Conservation (phyloP, 2,797 vertebrate genomes). For the Anguilla anguilla region DNA sequence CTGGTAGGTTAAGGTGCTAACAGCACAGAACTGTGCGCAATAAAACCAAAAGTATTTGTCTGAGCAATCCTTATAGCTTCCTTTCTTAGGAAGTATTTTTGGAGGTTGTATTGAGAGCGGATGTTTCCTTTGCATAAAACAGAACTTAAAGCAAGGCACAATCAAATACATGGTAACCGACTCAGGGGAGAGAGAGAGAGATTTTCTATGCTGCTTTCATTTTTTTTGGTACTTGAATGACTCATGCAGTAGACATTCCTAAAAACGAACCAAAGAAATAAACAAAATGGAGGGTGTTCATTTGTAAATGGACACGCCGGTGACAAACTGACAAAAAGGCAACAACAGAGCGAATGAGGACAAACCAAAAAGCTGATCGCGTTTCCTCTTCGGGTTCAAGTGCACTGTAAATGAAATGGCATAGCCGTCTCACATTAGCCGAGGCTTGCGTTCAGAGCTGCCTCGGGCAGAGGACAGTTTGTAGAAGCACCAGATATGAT, state of each 20-base stretch:
- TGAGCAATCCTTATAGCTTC: background rate
- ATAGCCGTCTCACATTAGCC: background rate
- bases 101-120: background rate
- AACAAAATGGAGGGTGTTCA: conserved; percentile 11
- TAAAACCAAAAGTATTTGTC: background rate
- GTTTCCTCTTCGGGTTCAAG: background rate
- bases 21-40: background rate
- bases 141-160: background rate
- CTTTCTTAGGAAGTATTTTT: background rate
- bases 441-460: background rate
- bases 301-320: background rate
- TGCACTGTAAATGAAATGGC: background rate
- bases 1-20: background rate
- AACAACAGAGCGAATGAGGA: background rate
- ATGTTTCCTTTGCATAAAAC: background rate
- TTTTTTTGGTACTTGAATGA: conserved; percentile 1
- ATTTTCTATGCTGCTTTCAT: background rate
- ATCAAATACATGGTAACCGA: background rate
- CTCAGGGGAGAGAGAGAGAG: background rate
- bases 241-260: background rate
- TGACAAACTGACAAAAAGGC: background rate
- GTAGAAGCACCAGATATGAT: background rate
- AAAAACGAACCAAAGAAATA: background rate
- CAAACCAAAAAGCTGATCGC: background rate
- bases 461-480: background rate